Percentiles rank a stretch among this genome's conserved stretches.
Evolutionary conservation across 1,140 invertebrate genomes (phyloP).

Genomic region (Formica exsecta): DNA sequence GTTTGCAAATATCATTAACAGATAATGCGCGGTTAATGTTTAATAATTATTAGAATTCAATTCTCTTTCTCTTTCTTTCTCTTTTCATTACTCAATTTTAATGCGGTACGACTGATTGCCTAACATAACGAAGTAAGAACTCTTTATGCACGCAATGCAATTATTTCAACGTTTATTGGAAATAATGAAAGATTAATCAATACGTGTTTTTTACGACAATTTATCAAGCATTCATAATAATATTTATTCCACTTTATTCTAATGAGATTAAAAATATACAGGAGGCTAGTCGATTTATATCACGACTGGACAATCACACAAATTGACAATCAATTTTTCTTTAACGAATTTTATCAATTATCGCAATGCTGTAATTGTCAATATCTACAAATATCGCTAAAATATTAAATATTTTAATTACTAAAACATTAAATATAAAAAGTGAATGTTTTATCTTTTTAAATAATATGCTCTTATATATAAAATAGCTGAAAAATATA

Average conservation of each 20-base stretch:
- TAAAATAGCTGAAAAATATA: no score
- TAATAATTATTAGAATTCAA: slow-evolving; percentile 40
- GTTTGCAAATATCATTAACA: slow-evolving; percentile 13
- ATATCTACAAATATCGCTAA: neutral
- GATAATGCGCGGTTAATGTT: neutral
- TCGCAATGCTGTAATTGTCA: neutral
- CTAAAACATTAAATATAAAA: neutral
- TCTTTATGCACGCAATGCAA: neutral
- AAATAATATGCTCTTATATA: no score
- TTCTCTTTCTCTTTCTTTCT: neutral
- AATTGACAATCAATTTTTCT: no score
- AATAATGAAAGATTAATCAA: neutral
- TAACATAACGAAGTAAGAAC: neutral
- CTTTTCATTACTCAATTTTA: neutral
- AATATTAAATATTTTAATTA: neutral
- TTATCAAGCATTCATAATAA: neutral
- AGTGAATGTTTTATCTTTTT: neutral
- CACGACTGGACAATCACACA: neutral
- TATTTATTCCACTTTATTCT: neutral
- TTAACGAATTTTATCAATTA: neutral
- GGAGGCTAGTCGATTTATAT: neutral
- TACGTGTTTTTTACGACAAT: neutral
- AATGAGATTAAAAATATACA: neutral
- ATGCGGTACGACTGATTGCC: neutral
- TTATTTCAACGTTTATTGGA: slow-evolving; percentile 1